A percentile compares a stretch with the other conserved stretches of the same genome.
Conservation (phyloP, 2,888 invertebrate genomes). For the Epistrophe eligans region DNA sequence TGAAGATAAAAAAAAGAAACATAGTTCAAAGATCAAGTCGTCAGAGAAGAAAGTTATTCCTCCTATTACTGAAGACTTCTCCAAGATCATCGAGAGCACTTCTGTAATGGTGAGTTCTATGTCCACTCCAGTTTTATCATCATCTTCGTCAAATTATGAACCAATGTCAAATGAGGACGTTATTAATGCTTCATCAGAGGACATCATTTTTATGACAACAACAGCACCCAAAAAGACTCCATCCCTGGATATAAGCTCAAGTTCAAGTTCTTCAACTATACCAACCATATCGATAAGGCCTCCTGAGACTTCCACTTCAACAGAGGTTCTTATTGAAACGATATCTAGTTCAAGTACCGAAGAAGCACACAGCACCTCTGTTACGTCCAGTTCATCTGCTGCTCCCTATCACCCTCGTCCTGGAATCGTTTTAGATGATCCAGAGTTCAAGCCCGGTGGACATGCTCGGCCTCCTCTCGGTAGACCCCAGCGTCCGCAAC, state of each 20-base stretch:
- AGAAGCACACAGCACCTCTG: conserved; percentile 58
- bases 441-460: conserved; percentile 90
- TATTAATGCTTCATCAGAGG: conserved; percentile 81
- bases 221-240: conserved; percentile 80
- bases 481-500: conserved; percentile 79
- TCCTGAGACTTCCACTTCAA: conserved; percentile 39
- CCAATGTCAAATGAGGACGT: conserved; percentile 80
- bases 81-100: conserved; percentile 80
- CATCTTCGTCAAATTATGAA: conserved; percentile 80
- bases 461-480: conserved; percentile 79
- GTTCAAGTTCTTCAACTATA: conserved; percentile 4
- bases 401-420: conserved; percentile 90
- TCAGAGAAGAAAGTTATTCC: conserved; percentile 77
- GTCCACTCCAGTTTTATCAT: conserved; percentile 77
- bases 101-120: conserved; percentile 79
- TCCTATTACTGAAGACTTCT: conserved; percentile 80
- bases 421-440: conserved; percentile 93
- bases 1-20: conserved; percentile 81
- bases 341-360: conserved; percentile 66
- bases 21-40: conserved; percentile 80
- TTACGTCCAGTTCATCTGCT: conserved; percentile 77
- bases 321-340: conserved; percentile 35
- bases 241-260: conserved; percentile 77
- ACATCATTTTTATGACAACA: conserved; percentile 81
- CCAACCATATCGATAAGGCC: conserved; percentile 70